Evolutionary conservation across 1,140 invertebrate genomes (phyloP).

Genomic region (Bathynomus jamesi): DNA sequence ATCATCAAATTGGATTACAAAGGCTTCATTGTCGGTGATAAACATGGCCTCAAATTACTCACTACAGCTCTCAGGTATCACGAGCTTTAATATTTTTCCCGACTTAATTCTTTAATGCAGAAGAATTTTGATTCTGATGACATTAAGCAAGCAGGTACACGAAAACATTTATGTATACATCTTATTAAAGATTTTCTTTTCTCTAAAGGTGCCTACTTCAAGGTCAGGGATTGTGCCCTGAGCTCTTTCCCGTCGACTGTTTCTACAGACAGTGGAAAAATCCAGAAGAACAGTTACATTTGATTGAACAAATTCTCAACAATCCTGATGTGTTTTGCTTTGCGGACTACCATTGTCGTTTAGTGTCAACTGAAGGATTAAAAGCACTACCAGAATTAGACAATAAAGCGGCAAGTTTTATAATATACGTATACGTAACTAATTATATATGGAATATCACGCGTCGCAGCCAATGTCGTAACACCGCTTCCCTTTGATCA

Average conservation of each 20-base stretch:
- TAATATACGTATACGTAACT: too few species aligned
- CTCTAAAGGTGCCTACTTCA: too few species aligned
- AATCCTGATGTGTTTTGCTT: slow-evolving; percentile 91
- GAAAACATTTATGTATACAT: too few species aligned
- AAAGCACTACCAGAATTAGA: slow-evolving; percentile 87
- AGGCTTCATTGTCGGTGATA: slow-evolving; percentile 79
- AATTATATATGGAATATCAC: too few species aligned
- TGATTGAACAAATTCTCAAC: slow-evolving; percentile 76
- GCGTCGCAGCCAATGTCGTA: too few species aligned
- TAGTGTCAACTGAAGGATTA: slow-evolving; percentile 75
- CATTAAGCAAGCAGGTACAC: too few species aligned
- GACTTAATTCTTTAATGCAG: too few species aligned
- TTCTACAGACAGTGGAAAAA: slow-evolving; percentile 88
- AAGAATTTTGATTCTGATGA: too few species aligned
- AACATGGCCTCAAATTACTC: slow-evolving; percentile 69
- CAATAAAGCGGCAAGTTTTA: slow-evolving; percentile 68
- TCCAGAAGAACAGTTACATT: slow-evolving; percentile 70
- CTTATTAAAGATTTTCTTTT: too few species aligned
- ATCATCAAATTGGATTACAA: slow-evolving; percentile 80
- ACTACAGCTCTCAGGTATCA: slow-evolving; percentile 70
- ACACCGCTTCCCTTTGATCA: too few species aligned
- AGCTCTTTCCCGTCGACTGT: slow-evolving; percentile 78
- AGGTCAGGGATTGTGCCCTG: slow-evolving; percentile 43
- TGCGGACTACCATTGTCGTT: slow-evolving; percentile 77
- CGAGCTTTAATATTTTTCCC: too few species aligned